phyloP scores from a whole-genome alignment of 2,113 vertebrate genomes.

The Athene cunicularia region DNA sequence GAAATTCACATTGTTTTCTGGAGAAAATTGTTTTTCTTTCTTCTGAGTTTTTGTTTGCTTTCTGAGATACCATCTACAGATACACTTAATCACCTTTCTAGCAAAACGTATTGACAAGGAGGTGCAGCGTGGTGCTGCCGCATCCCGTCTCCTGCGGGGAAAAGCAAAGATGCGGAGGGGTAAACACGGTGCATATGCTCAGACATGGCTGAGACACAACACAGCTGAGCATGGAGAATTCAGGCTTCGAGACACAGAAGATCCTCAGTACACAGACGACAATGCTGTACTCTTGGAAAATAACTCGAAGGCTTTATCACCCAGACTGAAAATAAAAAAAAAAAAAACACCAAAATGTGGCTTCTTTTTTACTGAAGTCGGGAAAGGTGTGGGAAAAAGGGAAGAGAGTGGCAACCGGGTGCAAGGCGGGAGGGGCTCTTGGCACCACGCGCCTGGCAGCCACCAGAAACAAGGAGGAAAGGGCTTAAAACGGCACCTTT shows the following conservation, averaged over 20 bases:
- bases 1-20: background rate
- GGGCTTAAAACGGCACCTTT: background rate
- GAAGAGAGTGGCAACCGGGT: rapidly evolving
- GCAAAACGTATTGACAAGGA: rapidly evolving
- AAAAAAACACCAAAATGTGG: rapidly evolving
- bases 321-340: too few species aligned
- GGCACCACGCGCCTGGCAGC: rapidly evolving
- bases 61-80: background rate
- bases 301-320: background rate
- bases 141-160: background rate
- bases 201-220: background rate
- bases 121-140: background rate
- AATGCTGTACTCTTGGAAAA: background rate
- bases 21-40: background rate
- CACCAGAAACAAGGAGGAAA: rapidly evolving
- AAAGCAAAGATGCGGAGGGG: background rate
- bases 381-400: background rate
- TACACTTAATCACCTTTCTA: background rate
- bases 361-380: background rate
- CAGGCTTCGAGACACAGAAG: background rate
- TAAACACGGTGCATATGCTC: background rate
- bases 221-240: background rate
- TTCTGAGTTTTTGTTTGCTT: background rate
- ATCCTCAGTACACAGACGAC: background rate
- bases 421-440: rapidly evolving